phyloP scores from a whole-genome alignment of 1,140 invertebrate genomes.

The Euura lappo region DNA sequence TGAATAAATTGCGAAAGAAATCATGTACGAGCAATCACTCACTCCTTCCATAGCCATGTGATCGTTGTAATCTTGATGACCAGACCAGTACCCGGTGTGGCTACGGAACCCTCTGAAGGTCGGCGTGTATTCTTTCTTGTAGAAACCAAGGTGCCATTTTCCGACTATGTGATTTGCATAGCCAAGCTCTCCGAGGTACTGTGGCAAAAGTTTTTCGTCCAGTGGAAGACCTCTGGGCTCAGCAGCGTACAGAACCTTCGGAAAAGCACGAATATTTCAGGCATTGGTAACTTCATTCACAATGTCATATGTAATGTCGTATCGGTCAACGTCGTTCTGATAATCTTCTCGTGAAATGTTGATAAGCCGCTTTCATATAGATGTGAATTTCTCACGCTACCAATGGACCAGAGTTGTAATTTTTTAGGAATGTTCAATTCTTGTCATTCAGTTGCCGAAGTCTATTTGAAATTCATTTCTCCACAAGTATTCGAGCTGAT shows the following conservation, averaged over 20 bases:
- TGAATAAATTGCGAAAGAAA: conserved; percentile 2
- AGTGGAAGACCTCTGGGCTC: conserved; percentile 83
- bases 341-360: too few species aligned
- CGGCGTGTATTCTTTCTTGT: conserved; percentile 77
- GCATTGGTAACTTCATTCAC: not conserved
- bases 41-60: conserved; percentile 75
- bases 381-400: too few species aligned
- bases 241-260: conserved; percentile 73
- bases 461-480: too few species aligned
- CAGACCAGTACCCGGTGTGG: conserved; percentile 86
- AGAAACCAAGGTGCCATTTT: conserved; percentile 91
- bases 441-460: too few species aligned
- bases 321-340: too few species aligned
- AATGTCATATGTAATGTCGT: too few species aligned
- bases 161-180: conserved; percentile 87
- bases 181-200: conserved; percentile 81
- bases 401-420: too few species aligned
- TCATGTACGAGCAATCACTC: conserved; percentile 25
- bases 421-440: too few species aligned
- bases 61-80: conserved; percentile 88
- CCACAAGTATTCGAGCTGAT: too few species aligned
- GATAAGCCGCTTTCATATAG: too few species aligned
- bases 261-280: not conserved
- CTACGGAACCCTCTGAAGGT: conserved; percentile 78
- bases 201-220: conserved; percentile 78